Conservation (phyloP, 2,797 vertebrate genomes). For the Rhynchotus rufescens region DNA sequence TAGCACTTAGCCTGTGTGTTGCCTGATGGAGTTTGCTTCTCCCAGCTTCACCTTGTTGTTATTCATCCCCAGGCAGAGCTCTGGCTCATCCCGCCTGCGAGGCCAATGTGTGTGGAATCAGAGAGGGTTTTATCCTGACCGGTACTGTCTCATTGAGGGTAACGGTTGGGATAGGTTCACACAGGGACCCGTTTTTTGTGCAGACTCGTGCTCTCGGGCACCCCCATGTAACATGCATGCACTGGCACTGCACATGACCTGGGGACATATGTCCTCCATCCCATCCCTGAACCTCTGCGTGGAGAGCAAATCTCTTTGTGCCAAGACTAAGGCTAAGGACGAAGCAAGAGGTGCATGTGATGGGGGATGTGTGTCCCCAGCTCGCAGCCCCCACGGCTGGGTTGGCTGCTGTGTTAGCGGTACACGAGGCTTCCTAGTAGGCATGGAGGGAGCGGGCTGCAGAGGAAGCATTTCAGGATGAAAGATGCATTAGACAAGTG, state of each 20-base stretch:
- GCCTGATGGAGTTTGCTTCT: neutral
- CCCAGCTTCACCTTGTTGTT: accelerated
- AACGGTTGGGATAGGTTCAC: neutral
- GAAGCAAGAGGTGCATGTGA: neutral
- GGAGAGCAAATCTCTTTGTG: neutral
- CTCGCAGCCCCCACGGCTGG: too few species aligned
- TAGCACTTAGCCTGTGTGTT: neutral
- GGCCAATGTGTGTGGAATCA: neutral
- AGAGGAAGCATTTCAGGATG: neutral
- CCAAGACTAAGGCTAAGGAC: neutral
- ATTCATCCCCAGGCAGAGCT: neutral
- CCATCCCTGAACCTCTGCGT: neutral
- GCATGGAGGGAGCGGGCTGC: neutral
- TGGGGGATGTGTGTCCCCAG: neutral
- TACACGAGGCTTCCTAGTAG: neutral
- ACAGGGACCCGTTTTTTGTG: neutral
- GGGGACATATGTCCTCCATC: neutral
- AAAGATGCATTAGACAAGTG: slow-evolving; percentile 28
- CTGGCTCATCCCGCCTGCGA: neutral
- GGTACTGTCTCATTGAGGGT: neutral
- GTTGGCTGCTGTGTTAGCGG: neutral
- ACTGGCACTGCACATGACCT: neutral
- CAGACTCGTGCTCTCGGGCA: neutral
- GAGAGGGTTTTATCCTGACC: neutral
- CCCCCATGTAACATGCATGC: neutral